phyloP scores from a whole-genome alignment of 2,113 vertebrate genomes.

The Chionodraco myersi region DNA sequence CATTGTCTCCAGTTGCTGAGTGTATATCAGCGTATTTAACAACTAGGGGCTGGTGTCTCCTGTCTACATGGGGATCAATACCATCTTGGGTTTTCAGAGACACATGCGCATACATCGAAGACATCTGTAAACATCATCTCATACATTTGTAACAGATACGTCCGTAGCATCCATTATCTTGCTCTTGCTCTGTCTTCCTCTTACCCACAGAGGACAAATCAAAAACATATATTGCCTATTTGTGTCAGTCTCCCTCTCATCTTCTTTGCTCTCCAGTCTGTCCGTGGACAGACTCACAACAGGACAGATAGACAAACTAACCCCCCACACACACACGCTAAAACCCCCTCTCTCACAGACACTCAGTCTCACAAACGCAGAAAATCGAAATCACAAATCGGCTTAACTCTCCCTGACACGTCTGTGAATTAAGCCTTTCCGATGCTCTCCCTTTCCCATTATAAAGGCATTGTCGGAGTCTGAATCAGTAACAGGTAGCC shows the following conservation, averaged over 20 bases:
- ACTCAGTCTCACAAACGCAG: slow-evolving; percentile 78
- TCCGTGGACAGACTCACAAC: slow-evolving; percentile 42
- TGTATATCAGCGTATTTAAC: slow-evolving; percentile 64
- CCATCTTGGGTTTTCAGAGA: slow-evolving; percentile 32
- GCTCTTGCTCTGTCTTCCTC: not conserved
- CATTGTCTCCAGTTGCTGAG: slow-evolving; percentile 42
- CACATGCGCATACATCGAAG: slow-evolving; percentile 25
- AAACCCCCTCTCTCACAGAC: slow-evolving; percentile 62
- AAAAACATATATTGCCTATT: slow-evolving; percentile 64
- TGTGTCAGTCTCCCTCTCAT: slow-evolving; percentile 67
- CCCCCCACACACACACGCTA: slow-evolving; percentile 26
- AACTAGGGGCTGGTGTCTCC: slow-evolving; percentile 44
- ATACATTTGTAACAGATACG: slow-evolving; percentile 41
- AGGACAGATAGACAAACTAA: slow-evolving; percentile 38
- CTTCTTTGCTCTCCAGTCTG: slow-evolving; percentile 43
- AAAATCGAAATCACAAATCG: slow-evolving; percentile 84
- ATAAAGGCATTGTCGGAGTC: slow-evolving; percentile 77
- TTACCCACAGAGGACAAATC: slow-evolving; percentile 52
- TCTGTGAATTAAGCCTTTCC: slow-evolving; percentile 82
- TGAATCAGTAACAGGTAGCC: slow-evolving; percentile 78
- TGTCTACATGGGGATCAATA: slow-evolving; percentile 65
- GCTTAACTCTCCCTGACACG: slow-evolving; percentile 82
- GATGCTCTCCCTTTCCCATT: slow-evolving; percentile 77
- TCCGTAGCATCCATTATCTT: slow-evolving; percentile 40
- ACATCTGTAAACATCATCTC: slow-evolving; percentile 51